Evolutionary conservation across 2,797 vertebrate species (phyloP), one percentile per base, ranked within the genome.

Genomic region (Pseudomugil gertrudae): DNA sequence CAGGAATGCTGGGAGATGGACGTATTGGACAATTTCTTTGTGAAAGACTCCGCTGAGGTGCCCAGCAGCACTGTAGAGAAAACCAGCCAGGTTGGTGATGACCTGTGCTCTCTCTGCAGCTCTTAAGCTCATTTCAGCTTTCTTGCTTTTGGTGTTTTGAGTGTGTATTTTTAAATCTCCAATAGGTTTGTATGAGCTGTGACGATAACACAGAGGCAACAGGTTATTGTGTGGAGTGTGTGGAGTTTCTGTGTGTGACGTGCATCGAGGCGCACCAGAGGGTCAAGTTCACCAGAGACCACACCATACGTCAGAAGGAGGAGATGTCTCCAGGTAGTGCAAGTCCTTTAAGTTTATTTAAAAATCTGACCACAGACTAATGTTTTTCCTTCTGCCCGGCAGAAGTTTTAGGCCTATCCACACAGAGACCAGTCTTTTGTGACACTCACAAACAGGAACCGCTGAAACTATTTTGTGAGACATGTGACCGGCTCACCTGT

Each of bases 11-110:
- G 96, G 86, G 98, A 99, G 80, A 95, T 96, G 84, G 97, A 99
- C 67, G 94, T 99, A 71, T 93, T 99, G 90, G 98, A 99, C 85
- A 99, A 99, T 79, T 97, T 96, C 89, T 99, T 99, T 90, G 98
- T 99, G 76, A 98, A 98, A 78, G 98, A 99, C 89, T 96, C 96
- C 17, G 95, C 96, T 32, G 98, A 99, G 78, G 95, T 98, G 80
- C 98, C 98, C 29, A 99, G 97, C 94, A 99, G 98, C 93, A 99
- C 98, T 1, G 95, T 99, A 84, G 98, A 99, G 87, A 99, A 99
- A 88, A 96, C 94, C 81, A 97, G 95, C 89, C 98, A 99, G 96
- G 98, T 99, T 58, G 84, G 94, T 55, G 1, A 0, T 48, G 19
- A 6, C 15, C 6, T 11, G 21, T 8, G 3, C 13, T 23, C 4